Evolutionary conservation across 2,888 invertebrate genomes (phyloP).

Genomic region (Pandemis corylana): DNA sequence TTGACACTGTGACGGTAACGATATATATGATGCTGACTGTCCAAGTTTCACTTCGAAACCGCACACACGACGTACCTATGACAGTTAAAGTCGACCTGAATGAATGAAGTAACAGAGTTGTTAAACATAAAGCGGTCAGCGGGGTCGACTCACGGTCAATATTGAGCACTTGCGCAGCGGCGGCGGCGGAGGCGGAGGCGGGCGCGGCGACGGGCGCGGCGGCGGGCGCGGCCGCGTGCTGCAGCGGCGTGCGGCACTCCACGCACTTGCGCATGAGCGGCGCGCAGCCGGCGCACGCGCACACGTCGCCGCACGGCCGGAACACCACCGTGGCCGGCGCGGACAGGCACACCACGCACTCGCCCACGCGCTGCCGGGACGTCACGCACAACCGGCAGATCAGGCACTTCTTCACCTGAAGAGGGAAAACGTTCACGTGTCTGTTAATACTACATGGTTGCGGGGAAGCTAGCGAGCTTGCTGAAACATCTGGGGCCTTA

Average conservation of each 20-base stretch:
- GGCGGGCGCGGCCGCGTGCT: conserved; percentile 73
- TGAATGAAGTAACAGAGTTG: too few species aligned
- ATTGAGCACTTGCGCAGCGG: conserved; percentile 44
- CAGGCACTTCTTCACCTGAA: conserved; percentile 95
- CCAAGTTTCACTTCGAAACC: too few species aligned
- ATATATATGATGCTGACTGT: too few species aligned
- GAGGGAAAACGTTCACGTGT: conserved; percentile 4
- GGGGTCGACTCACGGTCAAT: conserved; percentile 54
- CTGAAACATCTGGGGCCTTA: too few species aligned
- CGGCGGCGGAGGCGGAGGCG: conserved; percentile 73
- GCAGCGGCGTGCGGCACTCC: conserved; percentile 94
- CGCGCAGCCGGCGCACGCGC: conserved; percentile 94
- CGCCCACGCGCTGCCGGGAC: conserved; percentile 94
- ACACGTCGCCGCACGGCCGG: conserved; percentile 98
- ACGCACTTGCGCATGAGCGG: conserved; percentile 99
- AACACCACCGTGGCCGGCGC: conserved; percentile 96
- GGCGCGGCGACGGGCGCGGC: conserved; percentile 84
- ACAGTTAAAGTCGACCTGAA: too few species aligned
- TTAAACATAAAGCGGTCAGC: too few species aligned
- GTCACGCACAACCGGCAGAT: conserved; percentile 94
- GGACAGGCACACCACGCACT: conserved; percentile 98
- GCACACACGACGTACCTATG: too few species aligned
- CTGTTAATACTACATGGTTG: too few species aligned
- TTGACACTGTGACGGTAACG: too few species aligned
- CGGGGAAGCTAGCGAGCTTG: too few species aligned